Conservation (phyloP, 2,888 invertebrate genomes). For the Platypus cylindrus region DNA sequence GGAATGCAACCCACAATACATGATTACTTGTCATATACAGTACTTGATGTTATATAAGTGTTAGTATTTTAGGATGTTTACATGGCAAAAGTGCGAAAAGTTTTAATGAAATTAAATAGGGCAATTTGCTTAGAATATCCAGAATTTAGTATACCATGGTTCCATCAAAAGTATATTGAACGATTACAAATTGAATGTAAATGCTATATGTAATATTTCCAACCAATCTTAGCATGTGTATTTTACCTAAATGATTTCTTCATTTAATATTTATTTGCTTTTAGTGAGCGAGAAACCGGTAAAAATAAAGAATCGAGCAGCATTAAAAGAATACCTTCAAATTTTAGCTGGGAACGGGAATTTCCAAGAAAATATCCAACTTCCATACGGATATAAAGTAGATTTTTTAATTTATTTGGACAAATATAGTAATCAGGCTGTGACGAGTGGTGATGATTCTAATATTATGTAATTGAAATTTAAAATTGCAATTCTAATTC, state of each 20-base stretch:
- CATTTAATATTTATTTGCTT: too few species aligned
- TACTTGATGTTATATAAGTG: conserved; percentile 1
- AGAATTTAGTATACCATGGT: conserved; percentile 51
- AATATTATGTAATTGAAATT: conserved; percentile 19
- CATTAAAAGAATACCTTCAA: conserved; percentile 23
- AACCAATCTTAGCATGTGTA: conserved; percentile 13
- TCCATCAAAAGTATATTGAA: conserved; percentile 48
- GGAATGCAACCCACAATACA: neutral
- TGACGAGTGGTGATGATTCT: conserved; percentile 13
- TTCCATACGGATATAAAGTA: conserved; percentile 37
- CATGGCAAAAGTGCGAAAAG: conserved; percentile 40
- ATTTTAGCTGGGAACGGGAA: conserved; percentile 22
- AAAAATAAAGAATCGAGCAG: too few species aligned
- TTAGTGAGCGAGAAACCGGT: too few species aligned
- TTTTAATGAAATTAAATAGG: conserved; percentile 49
- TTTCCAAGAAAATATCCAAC: conserved; percentile 26
- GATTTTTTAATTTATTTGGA: conserved; percentile 31
- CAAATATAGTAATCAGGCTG: conserved; percentile 16
- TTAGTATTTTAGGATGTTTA: conserved; percentile 37
- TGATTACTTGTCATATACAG: neutral
- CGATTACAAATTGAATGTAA: conserved; percentile 38
- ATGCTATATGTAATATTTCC: conserved; percentile 9
- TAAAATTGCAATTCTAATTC: neutral
- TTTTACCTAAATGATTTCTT: too few species aligned
- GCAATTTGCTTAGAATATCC: conserved; percentile 52